Evolutionary conservation across 2,888 invertebrate genomes (phyloP).

Genomic region (Drosophila pseudotakahashii): DNA sequence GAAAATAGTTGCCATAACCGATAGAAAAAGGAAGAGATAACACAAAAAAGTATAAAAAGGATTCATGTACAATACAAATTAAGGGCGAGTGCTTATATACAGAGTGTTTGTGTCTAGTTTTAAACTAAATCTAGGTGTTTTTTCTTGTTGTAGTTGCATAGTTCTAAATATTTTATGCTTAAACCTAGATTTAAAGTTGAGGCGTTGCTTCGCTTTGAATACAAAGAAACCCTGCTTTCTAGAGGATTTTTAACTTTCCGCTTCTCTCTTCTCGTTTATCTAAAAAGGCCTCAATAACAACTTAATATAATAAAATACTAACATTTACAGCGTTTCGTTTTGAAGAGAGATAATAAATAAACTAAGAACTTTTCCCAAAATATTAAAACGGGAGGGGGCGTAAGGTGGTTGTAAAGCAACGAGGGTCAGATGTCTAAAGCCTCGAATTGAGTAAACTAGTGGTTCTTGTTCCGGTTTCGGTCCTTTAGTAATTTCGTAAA

Average conservation of each 20-base stretch:
- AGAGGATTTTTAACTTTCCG: conserved; percentile 5
- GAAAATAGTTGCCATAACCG: conserved; percentile 68
- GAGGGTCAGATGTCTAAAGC: conserved; percentile 18
- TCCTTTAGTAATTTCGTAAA: conserved; percentile 1
- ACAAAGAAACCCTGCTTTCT: conserved; percentile 28
- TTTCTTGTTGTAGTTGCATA: conserved; percentile 14
- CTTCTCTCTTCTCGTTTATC: conserved; percentile 34
- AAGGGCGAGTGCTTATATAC: conserved; percentile 56
- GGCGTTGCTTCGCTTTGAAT: conserved; percentile 32
- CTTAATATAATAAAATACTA: conserved; percentile 72
- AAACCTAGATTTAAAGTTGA: conserved; percentile 48
- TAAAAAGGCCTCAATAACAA: conserved; percentile 77
- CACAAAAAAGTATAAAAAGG: conserved; percentile 40
- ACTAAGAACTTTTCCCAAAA: conserved; percentile 32
- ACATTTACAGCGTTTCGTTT: conserved; percentile 55
- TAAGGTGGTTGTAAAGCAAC: conserved; percentile 11
- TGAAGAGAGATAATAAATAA: conserved; percentile 34
- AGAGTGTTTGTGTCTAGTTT: conserved; percentile 53
- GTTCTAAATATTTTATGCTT: conserved; percentile 27
- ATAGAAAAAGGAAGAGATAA: conserved; percentile 41
- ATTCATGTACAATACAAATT: conserved; percentile 42
- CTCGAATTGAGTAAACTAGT: conserved; percentile 28
- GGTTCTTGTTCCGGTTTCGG: conserved; percentile 8
- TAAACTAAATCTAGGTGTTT: conserved; percentile 36
- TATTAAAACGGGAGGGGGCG: conserved; percentile 18